phyloP scores from a whole-genome alignment of 2,888 invertebrate species.

The Zeuzera pyrina region DNA sequence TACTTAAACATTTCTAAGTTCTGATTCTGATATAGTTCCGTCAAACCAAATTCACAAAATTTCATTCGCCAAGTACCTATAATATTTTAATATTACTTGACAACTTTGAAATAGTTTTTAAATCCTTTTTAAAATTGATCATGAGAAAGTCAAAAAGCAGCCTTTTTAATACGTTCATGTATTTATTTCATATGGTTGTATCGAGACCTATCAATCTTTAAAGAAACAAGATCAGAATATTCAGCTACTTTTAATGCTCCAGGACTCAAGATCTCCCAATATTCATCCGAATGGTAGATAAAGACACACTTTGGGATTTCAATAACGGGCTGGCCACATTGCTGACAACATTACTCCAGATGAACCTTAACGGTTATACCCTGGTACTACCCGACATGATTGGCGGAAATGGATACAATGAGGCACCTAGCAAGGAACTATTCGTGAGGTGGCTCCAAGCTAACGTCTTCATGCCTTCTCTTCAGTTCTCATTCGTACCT shows the following conservation, averaged over 20 bases:
- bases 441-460: constrained; percentile 86
- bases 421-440: constrained; percentile 72
- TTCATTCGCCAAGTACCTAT: too few species aligned
- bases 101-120: too few species aligned
- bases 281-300: constrained; percentile 86
- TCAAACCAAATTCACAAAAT: too few species aligned
- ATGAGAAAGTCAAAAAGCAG: too few species aligned
- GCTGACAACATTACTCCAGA: constrained; percentile 79
- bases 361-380: constrained; percentile 78
- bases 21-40: too few species aligned
- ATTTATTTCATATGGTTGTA: too few species aligned
- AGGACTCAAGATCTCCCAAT: constrained; percentile 79
- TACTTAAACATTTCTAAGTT: too few species aligned
- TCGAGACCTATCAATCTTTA: too few species aligned
- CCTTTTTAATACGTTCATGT: too few species aligned
- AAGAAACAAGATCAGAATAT: neutral
- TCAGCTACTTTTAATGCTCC: constrained; percentile 6
- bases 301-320: constrained; percentile 79
- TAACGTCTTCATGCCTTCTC: constrained; percentile 83
- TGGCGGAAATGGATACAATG: constrained; percentile 78
- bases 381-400: constrained; percentile 87
- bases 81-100: too few species aligned
- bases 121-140: too few species aligned
- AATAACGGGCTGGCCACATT: constrained; percentile 81
- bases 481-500: constrained; percentile 87